A percentile compares a stretch with the other conserved stretches of the same genome.
Conservation (phyloP, 2,797 vertebrate species). For the Chaunax sp. region DNA sequence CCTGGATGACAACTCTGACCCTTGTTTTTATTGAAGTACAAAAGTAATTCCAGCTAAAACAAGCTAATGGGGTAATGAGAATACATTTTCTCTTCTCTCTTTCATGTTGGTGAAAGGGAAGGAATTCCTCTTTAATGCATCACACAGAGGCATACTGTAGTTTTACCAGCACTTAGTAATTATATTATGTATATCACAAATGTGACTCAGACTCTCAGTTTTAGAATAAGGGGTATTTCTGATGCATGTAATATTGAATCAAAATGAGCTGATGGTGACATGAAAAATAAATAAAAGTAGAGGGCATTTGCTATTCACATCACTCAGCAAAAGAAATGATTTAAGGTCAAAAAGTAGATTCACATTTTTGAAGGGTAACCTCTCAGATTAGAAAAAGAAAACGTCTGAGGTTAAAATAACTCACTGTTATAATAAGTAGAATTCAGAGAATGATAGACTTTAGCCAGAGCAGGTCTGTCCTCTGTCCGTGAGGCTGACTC, state of each 20-base stretch:
- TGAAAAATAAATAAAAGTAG: no score
- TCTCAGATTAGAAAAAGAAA: not conserved
- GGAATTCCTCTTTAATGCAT: slow-evolving; percentile 19
- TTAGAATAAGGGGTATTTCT: not conserved
- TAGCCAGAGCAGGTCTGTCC: slow-evolving; percentile 11
- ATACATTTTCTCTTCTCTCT: slow-evolving; percentile 19
- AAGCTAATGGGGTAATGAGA: slow-evolving; percentile 26
- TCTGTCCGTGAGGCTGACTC: not conserved
- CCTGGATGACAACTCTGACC: slow-evolving; percentile 12
- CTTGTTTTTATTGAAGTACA: slow-evolving; percentile 39
- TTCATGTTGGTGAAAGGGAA: slow-evolving; percentile 13
- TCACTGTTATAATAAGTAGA: not conserved
- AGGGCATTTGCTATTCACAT: not conserved
- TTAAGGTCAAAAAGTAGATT: not conserved
- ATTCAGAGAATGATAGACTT: slow-evolving; percentile 8
- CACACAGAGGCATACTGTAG: not conserved
- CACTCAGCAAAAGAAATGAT: not conserved
- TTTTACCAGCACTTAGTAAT: slow-evolving; percentile 1
- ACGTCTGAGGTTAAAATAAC: not conserved
- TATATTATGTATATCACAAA: not conserved
- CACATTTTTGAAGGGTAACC: not conserved
- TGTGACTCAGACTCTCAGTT: slow-evolving; percentile 2
- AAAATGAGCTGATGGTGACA: slow-evolving; percentile 4
- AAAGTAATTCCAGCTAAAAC: slow-evolving; percentile 35
- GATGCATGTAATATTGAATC: slow-evolving; percentile 17